Conservation (phyloP, 2,113 vertebrate species). For the Pantherophis guttatus region DNA sequence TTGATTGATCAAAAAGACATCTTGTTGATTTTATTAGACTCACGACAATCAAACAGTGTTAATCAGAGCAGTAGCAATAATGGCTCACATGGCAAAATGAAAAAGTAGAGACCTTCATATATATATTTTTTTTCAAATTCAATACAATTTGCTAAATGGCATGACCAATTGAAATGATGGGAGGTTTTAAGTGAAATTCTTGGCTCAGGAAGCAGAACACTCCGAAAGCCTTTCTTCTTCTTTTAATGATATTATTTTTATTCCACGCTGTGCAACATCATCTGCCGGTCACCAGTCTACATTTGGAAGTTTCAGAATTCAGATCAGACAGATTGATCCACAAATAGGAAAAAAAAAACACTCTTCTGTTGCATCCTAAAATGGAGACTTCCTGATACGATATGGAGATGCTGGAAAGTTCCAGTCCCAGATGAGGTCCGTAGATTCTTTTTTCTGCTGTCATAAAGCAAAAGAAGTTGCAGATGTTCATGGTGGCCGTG, state of each 20-base stretch:
- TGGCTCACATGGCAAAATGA: background rate
- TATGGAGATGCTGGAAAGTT: slow-evolving; percentile 6
- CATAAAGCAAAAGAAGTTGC: background rate
- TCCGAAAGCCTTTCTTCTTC: background rate
- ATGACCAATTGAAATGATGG: background rate
- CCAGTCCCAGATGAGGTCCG: background rate
- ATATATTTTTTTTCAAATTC: background rate
- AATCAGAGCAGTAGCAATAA: background rate
- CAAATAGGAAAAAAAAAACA: background rate
- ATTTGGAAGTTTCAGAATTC: background rate
- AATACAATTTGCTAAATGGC: background rate
- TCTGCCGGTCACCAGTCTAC: background rate
- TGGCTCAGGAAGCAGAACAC: background rate
- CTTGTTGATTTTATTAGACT: background rate
- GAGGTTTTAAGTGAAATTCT: background rate
- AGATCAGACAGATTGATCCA: background rate
- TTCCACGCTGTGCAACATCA: background rate
- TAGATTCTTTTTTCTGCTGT: background rate
- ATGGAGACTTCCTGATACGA: background rate
- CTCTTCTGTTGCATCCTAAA: background rate
- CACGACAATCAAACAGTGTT: slow-evolving; percentile 2
- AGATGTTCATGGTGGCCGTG: background rate
- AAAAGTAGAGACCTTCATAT: background rate
- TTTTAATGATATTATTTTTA: background rate
- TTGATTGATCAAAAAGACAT: slow-evolving; percentile 15